A percentile compares a stretch with the other conserved stretches of the same genome.
Conservation (phyloP, 1,140 invertebrate species). For the Marisa cornuarietis region DNA sequence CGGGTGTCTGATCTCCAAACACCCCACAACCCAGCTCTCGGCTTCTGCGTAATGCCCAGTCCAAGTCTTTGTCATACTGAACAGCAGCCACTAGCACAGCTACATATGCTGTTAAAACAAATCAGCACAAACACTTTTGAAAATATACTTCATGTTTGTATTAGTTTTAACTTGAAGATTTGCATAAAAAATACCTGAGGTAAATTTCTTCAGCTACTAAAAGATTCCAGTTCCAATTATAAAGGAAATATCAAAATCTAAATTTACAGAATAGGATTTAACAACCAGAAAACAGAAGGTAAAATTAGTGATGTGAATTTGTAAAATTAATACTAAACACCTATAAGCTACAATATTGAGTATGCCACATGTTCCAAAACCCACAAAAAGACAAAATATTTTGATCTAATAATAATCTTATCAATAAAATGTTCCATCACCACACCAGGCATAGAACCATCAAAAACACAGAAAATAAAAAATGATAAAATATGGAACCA, state of each 20-base stretch:
- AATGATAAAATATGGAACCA: no score
- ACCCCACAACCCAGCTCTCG: constrained; percentile 39
- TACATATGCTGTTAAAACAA: constrained; percentile 33
- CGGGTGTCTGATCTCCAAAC: background rate
- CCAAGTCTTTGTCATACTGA: constrained; percentile 36
- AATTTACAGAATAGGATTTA: background rate
- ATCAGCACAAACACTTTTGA: constrained; percentile 4
- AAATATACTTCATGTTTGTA: background rate
- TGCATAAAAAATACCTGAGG: background rate
- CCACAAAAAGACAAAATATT: no score
- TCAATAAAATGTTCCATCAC: no score
- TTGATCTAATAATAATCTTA: no score
- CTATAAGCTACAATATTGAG: no score
- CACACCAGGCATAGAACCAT: no score
- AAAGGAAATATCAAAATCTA: background rate
- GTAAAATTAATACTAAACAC: no score
- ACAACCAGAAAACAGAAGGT: no score
- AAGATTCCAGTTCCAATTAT: background rate
- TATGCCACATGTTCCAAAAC: no score
- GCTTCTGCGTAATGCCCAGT: constrained; percentile 39
- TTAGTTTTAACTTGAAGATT: background rate
- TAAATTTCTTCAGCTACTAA: background rate
- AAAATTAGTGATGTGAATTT: no score
- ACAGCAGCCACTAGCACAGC: constrained; percentile 38
- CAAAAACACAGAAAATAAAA: no score